Evolutionary conservation across 2,888 invertebrate species (phyloP).

Genomic region (Colostygia pectinataria): DNA sequence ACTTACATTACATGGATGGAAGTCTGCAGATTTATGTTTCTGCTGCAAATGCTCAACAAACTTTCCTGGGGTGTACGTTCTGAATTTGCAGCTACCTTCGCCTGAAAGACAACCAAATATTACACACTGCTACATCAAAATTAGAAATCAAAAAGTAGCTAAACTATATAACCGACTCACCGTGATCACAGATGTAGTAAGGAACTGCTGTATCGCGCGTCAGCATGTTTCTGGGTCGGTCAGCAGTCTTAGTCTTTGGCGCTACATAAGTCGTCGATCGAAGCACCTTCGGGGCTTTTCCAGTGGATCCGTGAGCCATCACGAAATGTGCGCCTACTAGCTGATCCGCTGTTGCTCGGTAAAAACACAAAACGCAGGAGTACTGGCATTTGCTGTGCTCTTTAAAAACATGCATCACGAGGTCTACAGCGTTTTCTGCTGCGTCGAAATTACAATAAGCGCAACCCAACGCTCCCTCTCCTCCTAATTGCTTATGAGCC

Average conservation of each 20-base stretch:
- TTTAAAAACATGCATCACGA: conserved; percentile 84
- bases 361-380: conserved; percentile 87
- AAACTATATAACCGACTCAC: conserved; percentile 38
- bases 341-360: conserved; percentile 83
- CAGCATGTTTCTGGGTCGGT: conserved; percentile 43
- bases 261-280: conserved; percentile 40
- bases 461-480: conserved; percentile 78
- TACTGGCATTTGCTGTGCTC: conserved; percentile 84
- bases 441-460: conserved; percentile 81
- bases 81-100: conserved; percentile 52
- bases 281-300: conserved; percentile 40
- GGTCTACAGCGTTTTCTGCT: conserved; percentile 54
- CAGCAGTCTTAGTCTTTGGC: conserved; percentile 30
- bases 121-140: neutral
- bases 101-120: conserved; percentile 31
- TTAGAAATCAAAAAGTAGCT: neutral
- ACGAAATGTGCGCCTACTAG: conserved; percentile 84
- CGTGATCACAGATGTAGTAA: conserved; percentile 57
- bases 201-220: conserved; percentile 61
- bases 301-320: conserved; percentile 51
- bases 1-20: conserved; percentile 62
- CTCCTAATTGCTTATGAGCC: conserved; percentile 60
- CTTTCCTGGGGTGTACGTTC: conserved; percentile 61
- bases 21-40: conserved; percentile 44
- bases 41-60: conserved; percentile 59